These are phyloP conservation scores for Trichonephila inaurata DNA, from an alignment of 1,140 invertebrate genomes.

Conservation along the genomic window DNA sequence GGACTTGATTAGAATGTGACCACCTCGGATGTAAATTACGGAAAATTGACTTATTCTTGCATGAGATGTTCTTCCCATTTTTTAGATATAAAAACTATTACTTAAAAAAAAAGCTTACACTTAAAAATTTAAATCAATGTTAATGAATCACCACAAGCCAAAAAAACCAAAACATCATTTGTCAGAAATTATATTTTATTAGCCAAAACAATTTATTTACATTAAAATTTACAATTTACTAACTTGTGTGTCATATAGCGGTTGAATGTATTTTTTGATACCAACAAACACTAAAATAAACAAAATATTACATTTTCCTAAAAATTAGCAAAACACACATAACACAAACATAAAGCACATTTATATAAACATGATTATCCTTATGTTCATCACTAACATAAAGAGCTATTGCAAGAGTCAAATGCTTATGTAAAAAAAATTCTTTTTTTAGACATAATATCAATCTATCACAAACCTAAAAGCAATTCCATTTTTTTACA, in stretches of 20 bases:
- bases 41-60: no score
- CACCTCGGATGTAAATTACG: no score
- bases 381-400: not conserved
- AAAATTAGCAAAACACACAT: not conserved
- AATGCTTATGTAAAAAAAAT: not conserved
- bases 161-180: not conserved
- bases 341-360: slow-evolving; percentile 35
- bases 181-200: slow-evolving; percentile 71
- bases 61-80: no score
- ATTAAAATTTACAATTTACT: slow-evolving; percentile 60
- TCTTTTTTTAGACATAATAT: not conserved
- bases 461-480: not conserved
- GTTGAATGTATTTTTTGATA: slow-evolving; percentile 2
- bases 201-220: slow-evolving; percentile 68
- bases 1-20: no score
- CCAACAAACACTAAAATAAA: slow-evolving; percentile 12
- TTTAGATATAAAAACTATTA: no score
- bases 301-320: slow-evolving; percentile 10
- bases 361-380: not conserved
- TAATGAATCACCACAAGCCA: not conserved
- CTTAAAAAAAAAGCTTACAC: no score
- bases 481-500: not conserved
- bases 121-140: no score
- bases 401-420: not conserved
- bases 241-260: slow-evolving; percentile 46